Percentiles rank a stretch among this genome's conserved stretches.
Evolutionary conservation across 2,797 vertebrate genomes (phyloP).

Genomic region (Tarsius wallacei): DNA sequence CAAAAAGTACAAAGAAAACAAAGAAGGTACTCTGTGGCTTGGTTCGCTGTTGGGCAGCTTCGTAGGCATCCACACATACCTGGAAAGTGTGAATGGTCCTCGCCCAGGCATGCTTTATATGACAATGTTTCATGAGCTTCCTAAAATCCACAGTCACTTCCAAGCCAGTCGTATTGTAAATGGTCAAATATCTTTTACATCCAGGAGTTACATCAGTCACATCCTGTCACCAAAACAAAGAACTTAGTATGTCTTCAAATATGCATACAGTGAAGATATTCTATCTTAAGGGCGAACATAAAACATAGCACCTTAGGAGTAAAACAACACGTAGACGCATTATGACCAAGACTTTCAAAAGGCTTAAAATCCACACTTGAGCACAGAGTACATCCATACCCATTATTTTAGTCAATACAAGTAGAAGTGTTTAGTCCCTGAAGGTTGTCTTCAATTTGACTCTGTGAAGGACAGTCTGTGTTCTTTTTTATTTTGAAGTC

Average conservation of each 20-base stretch:
- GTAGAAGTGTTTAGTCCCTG: not conserved
- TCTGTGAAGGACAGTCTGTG: not conserved
- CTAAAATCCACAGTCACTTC: slow-evolving; percentile 88
- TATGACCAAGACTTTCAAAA: slow-evolving; percentile 38
- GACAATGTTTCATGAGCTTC: slow-evolving; percentile 90
- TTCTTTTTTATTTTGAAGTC: slow-evolving; percentile 1
- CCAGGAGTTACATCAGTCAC: slow-evolving; percentile 76
- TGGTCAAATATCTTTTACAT: slow-evolving; percentile 88
- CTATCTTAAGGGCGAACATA: not conserved
- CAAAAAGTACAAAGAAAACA: too few species aligned
- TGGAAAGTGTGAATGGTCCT: slow-evolving; percentile 95
- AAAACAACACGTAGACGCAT: not conserved
- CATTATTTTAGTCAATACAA: slow-evolving; percentile 41
- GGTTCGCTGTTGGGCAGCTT: not conserved
- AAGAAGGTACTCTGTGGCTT: too few species aligned
- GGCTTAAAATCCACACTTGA: slow-evolving; percentile 22
- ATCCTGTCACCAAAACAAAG: slow-evolving; percentile 89
- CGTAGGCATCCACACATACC: slow-evolving; percentile 86
- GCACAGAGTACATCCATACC: not conserved
- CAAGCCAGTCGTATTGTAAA: slow-evolving; percentile 88
- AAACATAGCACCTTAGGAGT: not conserved
- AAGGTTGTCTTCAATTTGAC: slow-evolving; percentile 13
- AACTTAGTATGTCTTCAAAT: not conserved
- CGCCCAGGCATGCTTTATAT: slow-evolving; percentile 93
- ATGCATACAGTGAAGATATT: not conserved